phyloP scores from a whole-genome alignment of 1,140 invertebrate genomes.

The Tribolium castaneum region DNA sequence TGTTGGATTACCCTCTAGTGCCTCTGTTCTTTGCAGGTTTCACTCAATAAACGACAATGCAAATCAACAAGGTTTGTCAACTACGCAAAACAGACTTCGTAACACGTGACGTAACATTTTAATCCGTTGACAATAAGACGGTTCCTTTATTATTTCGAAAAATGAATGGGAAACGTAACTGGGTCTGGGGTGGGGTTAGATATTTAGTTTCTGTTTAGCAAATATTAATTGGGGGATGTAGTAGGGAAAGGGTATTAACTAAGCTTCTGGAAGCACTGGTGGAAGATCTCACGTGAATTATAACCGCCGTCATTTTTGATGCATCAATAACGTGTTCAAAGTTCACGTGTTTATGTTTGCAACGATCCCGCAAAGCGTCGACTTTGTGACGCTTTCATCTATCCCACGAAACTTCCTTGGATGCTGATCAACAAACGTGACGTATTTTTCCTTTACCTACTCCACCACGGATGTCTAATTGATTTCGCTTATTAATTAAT shows the following conservation, averaged over 20 bases:
- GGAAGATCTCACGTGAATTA: background rate
- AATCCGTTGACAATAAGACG: background rate
- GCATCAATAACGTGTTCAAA: slow-evolving; percentile 15
- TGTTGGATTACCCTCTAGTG: no score
- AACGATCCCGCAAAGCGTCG: slow-evolving; percentile 2
- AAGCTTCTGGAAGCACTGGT: background rate
- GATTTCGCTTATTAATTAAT: slow-evolving; percentile 3
- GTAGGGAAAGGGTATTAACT: background rate
- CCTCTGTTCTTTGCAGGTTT: no score
- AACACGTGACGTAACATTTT: background rate
- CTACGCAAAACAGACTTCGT: background rate
- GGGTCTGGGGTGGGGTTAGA: background rate
- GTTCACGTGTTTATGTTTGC: slow-evolving; percentile 6
- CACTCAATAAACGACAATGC: no score
- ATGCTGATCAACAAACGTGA: slow-evolving; percentile 6
- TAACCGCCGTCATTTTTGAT: background rate
- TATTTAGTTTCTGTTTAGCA: background rate
- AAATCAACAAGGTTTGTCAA: background rate
- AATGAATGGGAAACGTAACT: background rate
- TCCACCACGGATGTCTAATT: background rate
- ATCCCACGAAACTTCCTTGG: slow-evolving; percentile 12
- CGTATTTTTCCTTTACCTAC: slow-evolving; percentile 25
- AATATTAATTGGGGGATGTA: background rate
- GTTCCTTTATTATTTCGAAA: background rate
- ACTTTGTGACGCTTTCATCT: slow-evolving; percentile 7